Evolutionary conservation across 2,113 vertebrate species (phyloP).

Genomic region (Callaeas wilsoni): DNA sequence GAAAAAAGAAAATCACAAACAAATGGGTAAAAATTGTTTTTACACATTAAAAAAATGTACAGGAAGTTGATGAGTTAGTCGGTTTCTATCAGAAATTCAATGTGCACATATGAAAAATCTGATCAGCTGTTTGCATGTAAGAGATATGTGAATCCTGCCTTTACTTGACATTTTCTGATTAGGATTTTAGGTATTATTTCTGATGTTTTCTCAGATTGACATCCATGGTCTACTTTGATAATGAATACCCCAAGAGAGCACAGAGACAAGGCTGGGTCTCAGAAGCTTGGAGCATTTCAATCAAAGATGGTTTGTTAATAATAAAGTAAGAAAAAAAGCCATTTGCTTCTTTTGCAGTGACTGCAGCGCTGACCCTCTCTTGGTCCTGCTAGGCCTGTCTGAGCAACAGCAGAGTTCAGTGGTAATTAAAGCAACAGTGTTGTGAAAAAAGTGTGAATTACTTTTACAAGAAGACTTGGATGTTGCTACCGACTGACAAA

Average conservation of each 20-base stretch:
- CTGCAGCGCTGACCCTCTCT: slow-evolving; percentile 77
- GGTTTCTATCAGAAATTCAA: neutral
- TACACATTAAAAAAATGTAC: neutral
- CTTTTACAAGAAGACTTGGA: slow-evolving; percentile 80
- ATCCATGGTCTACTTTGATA: slow-evolving; percentile 68
- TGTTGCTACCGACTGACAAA: slow-evolving; percentile 79
- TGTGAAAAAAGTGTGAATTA: slow-evolving; percentile 88
- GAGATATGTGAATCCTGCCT: slow-evolving; percentile 3
- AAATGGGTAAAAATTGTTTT: neutral
- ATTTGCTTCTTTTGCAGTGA: slow-evolving; percentile 76
- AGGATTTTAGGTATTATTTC: slow-evolving; percentile 49
- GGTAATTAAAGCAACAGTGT: slow-evolving; percentile 86
- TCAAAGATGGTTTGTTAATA: slow-evolving; percentile 80
- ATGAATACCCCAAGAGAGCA: slow-evolving; percentile 74
- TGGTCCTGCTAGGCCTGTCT: slow-evolving; percentile 82
- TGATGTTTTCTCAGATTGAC: slow-evolving; percentile 52
- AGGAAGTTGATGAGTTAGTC: neutral
- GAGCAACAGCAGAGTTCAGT: slow-evolving; percentile 79
- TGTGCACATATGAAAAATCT: neutral
- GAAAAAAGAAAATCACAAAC: neutral
- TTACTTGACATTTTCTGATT: slow-evolving; percentile 62
- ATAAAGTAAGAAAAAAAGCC: slow-evolving; percentile 77
- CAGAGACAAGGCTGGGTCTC: slow-evolving; percentile 73
- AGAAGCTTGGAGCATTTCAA: slow-evolving; percentile 76
- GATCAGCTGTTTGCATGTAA: slow-evolving; percentile 21